Evolutionary conservation across 2,888 invertebrate genomes (phyloP), one percentile per base, ranked within the genome.

Genomic region (Teinopalpus imperialis): DNA sequence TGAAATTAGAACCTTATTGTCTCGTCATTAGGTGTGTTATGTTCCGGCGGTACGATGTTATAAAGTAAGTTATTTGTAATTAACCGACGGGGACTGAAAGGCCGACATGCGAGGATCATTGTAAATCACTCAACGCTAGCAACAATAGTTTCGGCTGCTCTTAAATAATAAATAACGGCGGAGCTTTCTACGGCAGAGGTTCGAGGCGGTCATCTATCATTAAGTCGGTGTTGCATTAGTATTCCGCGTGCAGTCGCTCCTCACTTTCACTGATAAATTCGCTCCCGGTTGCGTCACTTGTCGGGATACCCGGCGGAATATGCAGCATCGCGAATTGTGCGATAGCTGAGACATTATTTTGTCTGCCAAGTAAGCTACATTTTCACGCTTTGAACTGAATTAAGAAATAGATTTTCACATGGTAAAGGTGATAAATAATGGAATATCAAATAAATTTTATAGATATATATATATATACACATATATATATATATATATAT

Each of bases 181-280:
- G 53, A 69, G 75, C 82, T 85, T 85, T 82, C 82, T 80, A 81
- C 67, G 56, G 53, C 54, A 56, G 61, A 56, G 61, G 59, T 56
- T 56, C 64, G 61, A 37, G 40, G 49, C 54, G 54, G 54, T 54
- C 55, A 78, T 82, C 81, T 74, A 78, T 82, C 85, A 85, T 81
- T 78, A 81, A 66, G 63, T 53, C 59, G 59, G 69, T 65, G 69
- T 69, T 69, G 70, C 71, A 74, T 71, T 69, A 67, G 60, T 66
- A 74, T 57, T 58, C 60, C 68, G 73, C 71, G 73, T 74, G 77
- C 73, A 74, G 62, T 67, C 66, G 77, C 76, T 77, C 74, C 66
- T 68, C 73, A 81, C 86, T 86, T 86, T 86, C 86, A 75, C 85
- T 74, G 68, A 74, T 80, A 71, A 73, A 74, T 76, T 78, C 64